Conservation (phyloP, 1,140 invertebrate genomes). For the Drosophila ironensis region DNA sequence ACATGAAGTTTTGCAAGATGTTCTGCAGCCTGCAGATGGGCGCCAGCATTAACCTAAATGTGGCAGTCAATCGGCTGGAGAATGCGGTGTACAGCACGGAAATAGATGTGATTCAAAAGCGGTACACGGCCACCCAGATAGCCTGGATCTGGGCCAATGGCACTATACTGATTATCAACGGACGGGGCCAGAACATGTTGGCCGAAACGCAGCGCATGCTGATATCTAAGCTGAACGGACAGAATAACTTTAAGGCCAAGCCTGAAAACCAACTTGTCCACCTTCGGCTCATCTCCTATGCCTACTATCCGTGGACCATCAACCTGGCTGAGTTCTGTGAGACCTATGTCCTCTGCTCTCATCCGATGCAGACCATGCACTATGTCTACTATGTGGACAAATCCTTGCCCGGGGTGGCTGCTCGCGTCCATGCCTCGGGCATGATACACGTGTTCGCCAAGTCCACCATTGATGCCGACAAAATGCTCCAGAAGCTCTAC, state of each 20-base stretch:
- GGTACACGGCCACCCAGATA: conserved; percentile 9
- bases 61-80: neutral
- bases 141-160: conserved; percentile 47
- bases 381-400: conserved; percentile 47
- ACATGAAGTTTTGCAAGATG: conserved; percentile 8
- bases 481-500: conserved; percentile 37
- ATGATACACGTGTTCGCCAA: conserved; percentile 31
- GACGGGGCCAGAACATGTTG: conserved; percentile 1
- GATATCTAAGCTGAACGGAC: neutral
- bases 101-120: conserved; percentile 26
- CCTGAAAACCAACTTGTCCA: neutral
- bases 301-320: conserved; percentile 37
- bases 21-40: conserved; percentile 21
- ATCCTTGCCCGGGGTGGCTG: conserved; percentile 24
- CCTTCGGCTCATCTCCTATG: conserved; percentile 6
- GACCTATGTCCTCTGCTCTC: neutral
- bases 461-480: conserved; percentile 16
- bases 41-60: neutral
- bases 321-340: conserved; percentile 8
- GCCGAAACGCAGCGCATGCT: conserved; percentile 11
- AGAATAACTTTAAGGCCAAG: neutral
- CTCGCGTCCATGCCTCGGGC: conserved; percentile 30
- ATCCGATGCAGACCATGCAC: neutral
- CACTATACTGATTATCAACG: conserved; percentile 31
- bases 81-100: conserved; percentile 13